Evolutionary conservation across 2,888 invertebrate species (phyloP), one percentile per base, ranked within the genome.

Genomic region (Athalia cordata): DNA sequence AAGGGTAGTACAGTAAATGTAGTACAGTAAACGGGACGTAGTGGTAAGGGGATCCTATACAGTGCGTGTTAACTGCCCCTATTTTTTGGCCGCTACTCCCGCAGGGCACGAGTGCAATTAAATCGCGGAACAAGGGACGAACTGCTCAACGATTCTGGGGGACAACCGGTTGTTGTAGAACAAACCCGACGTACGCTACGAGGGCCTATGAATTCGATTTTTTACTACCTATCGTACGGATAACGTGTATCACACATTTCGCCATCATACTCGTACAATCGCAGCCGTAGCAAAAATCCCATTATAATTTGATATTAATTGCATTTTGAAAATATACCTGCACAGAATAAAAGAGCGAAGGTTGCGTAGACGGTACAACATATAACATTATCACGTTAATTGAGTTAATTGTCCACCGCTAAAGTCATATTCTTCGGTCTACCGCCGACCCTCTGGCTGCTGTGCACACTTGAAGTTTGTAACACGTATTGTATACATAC

Each of bases 111-210:
- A 67, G 78, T 80, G 83, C 84, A 85, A 84, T 86, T 86, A 87
- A 86, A 86, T 85, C 82, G 84, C 83, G 84, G 84, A 84, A 84
- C 86, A 85, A 85, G 82, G 83, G 83, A 81, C 82, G 82, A 81
- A 78, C 78, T 29, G 29, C 29, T 29, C 29, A 29, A 29, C 79
- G 81, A 50, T 65, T 75, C 61, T 72, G 78, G 47, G 55, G 55
- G 68, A 68, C 55, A 50, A 67, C 49, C 52, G 49, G 66, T 43
- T 62, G 29, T 29, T 29, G 29, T 29, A 29, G 29, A 29, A 29
- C 62, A 15, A 62, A 29, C 9, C 29, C 47, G 13, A 49, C 49
- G n/a, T 78, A 49, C 49, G n/a, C 79, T 79, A 70, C 76, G 68
- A 79, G 78, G 80, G 77, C 79, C 65, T 80, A 78, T 81, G 83